phyloP scores from a whole-genome alignment of 2,113 vertebrate genomes.

The Tragelaphus scriptus region DNA sequence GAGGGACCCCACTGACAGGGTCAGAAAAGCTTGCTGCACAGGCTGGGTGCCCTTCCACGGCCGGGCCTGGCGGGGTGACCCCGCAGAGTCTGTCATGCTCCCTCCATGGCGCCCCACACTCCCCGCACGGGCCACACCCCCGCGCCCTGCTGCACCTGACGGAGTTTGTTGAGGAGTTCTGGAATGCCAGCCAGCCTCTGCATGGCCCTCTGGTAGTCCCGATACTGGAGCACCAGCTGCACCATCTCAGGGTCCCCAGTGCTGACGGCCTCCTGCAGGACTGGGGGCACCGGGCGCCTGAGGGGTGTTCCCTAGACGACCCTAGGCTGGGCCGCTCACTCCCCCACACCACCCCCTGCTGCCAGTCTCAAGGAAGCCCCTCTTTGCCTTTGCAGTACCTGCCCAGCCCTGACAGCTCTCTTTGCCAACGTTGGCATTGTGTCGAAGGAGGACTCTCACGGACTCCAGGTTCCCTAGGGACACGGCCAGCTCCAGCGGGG shows the following conservation, averaged over 20 bases:
- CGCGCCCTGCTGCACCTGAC: constrained; percentile 80
- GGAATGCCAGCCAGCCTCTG: constrained; percentile 93
- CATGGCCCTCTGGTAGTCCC: constrained; percentile 92
- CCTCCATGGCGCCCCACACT: background rate
- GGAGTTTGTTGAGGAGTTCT: constrained; percentile 92
- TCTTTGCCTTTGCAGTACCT: constrained; percentile 74
- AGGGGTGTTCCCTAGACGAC: background rate
- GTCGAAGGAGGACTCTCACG: constrained; percentile 88
- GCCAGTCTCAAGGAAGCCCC: background rate
- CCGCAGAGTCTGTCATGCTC: background rate
- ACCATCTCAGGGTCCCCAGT: constrained; percentile 95
- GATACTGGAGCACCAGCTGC: constrained; percentile 94
- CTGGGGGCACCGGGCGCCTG: constrained; percentile 79
- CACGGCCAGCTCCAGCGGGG: constrained; percentile 92
- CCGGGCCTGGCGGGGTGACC: background rate
- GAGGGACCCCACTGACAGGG: background rate
- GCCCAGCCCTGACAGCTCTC: constrained; percentile 92
- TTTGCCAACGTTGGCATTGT: constrained; percentile 89
- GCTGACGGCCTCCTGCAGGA: constrained; percentile 96
- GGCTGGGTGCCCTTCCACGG: background rate
- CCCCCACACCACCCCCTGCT: background rate
- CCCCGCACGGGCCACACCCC: background rate
- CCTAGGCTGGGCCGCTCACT: background rate
- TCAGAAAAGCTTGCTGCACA: background rate
- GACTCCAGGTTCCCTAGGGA: constrained; percentile 94